Evolutionary conservation across 2,888 invertebrate genomes (phyloP), one percentile per base, ranked within the genome.

Genomic region (Eupithecia subumbrata): DNA sequence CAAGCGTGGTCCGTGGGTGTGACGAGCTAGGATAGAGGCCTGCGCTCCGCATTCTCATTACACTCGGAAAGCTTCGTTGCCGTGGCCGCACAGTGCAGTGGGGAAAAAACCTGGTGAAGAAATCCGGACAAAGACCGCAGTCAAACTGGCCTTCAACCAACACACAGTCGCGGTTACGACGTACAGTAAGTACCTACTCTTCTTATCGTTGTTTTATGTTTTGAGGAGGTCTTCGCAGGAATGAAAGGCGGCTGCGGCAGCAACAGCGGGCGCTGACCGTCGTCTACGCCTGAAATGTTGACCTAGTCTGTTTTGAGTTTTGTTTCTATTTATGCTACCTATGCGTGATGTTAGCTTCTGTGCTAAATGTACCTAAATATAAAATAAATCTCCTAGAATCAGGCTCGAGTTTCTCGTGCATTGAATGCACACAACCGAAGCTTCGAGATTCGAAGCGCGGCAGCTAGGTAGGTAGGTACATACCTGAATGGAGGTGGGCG

Each of bases 281-380:
- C 25, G 25, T 60, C 25, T 60, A 60, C 60, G 25, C 12, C 60
- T 60, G 1, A 60, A 22, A 60, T 25, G 25, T 60, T 60, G 60
- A 60, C 60, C 60, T 60, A 60, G 60, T 60, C 60, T 60, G 60
- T 60, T 56, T 60, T 60, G 60, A 60, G 14, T 60, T 60, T 60
- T 8, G 60, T 60, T 60, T 25, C 2, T 8, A 22, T 52, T 8
- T 52, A 43, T 1, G 40, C 37, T 43, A n/a, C n/a, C n/a, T n/a
- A 45, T 12, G 48, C n/a, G 56, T 22, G 22, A 22, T 56, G 22
- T 56, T 22, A 56, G 7, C 4, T 56, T 56, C 22, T 12, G 56
- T n/a, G n/a, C n/a, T n/a, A n/a, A n/a, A n/a, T n/a, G n/a, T n/a
- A n/a, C n/a, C n/a, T n/a, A n/a, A n/a, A n/a, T n/a, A n/a, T n/a